phyloP scores from a whole-genome alignment of 2,113 vertebrate species.

The Pseudopipra pipra region DNA sequence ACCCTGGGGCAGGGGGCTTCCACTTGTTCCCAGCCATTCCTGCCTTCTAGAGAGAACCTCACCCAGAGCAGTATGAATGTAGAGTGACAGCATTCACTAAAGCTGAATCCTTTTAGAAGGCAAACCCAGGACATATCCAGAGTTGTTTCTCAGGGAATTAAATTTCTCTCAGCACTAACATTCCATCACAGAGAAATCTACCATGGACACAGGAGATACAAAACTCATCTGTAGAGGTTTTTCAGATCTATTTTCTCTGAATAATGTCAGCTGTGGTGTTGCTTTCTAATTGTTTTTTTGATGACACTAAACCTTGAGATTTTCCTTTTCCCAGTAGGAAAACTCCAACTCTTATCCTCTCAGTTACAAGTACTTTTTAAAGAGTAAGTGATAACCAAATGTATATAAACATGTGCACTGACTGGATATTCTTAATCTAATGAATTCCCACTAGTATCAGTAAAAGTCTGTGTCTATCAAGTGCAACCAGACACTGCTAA shows the following conservation, averaged over 20 bases:
- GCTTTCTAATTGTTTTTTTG: conserved; percentile 29
- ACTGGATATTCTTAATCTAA: neutral
- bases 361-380: neutral
- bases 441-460: neutral
- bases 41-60: neutral
- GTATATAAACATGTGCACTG: neutral
- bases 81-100: neutral
- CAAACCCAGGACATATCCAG: neutral
- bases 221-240: conserved; percentile 20
- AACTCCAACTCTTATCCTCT: neutral
- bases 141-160: neutral
- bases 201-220: neutral
- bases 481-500: neutral
- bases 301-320: neutral
- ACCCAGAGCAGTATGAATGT: neutral
- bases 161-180: conserved; percentile 4
- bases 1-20: neutral
- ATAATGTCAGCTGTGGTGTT: neutral
- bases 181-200: neutral
- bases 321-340: neutral
- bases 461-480: neutral
- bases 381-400: neutral
- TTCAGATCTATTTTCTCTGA: neutral
- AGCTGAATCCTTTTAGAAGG: neutral
- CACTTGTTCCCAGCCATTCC: neutral